A percentile compares a stretch with the other conserved stretches of the same genome.
Conservation (phyloP, 2,888 invertebrate genomes). For the Apocheima hispidaria region DNA sequence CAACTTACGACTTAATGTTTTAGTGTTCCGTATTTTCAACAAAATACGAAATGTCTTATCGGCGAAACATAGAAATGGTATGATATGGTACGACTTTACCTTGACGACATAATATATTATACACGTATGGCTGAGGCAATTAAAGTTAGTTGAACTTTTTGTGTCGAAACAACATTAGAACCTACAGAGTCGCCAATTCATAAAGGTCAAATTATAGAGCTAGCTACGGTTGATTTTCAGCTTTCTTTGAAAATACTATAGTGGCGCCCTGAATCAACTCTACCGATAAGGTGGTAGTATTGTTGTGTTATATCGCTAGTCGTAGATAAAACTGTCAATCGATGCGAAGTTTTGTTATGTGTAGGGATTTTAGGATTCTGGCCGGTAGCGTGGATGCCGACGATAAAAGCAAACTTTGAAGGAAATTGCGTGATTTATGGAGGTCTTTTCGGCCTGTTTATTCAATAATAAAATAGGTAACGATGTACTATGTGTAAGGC, state of each 20-base stretch:
- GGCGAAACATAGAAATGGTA: too few relatives aligned
- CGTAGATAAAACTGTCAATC: constrained; percentile 34
- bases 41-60: too few relatives aligned
- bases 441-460: constrained; percentile 18
- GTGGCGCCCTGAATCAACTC: constrained; percentile 2
- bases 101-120: too few relatives aligned
- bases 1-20: too few relatives aligned
- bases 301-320: constrained; percentile 28
- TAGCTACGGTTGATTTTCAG: too few relatives aligned
- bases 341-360: constrained; percentile 26
- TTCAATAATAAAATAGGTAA: constrained; percentile 20
- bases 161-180: too few relatives aligned
- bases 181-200: too few relatives aligned
- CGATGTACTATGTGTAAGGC: constrained; percentile 5
- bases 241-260: background rate
- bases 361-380: constrained; percentile 23
- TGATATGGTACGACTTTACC: too few relatives aligned
- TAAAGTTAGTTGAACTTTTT: too few relatives aligned
- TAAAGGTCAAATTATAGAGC: too few relatives aligned
- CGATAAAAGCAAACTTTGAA: constrained; percentile 30
- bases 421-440: constrained; percentile 25
- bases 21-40: too few relatives aligned
- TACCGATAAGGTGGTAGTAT: background rate
- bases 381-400: constrained; percentile 14
- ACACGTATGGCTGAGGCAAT: too few relatives aligned